Conservation (phyloP, 2,113 vertebrate genomes). For the Melanocharis versteri region DNA sequence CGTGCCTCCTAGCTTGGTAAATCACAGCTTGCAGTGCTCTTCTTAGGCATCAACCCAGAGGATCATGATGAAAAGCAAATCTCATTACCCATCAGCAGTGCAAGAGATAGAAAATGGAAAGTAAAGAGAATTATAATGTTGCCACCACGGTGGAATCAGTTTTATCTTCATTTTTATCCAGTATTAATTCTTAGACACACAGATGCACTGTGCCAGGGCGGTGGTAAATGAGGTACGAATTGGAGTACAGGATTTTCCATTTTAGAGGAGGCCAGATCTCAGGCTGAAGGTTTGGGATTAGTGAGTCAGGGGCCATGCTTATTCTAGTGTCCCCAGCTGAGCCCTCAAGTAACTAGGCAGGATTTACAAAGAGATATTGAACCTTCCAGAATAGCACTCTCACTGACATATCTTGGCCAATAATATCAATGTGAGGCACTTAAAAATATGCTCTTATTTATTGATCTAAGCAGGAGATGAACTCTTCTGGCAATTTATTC, state of each 20-base stretch:
- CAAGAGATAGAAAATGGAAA: neutral
- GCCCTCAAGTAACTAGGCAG: neutral
- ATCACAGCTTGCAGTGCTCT: neutral
- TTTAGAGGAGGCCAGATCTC: neutral
- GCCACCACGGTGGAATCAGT: neutral
- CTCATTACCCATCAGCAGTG: neutral
- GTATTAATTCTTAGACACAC: neutral
- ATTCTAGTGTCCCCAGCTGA: neutral
- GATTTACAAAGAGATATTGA: neutral
- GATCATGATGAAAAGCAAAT: slow-evolving; percentile 34
- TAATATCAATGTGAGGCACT: neutral
- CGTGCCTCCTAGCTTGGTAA: neutral
- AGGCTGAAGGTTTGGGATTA: neutral
- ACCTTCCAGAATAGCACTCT: neutral
- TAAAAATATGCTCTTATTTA: neutral
- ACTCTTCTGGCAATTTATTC: neutral
- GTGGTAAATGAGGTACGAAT: neutral
- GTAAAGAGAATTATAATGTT: neutral
- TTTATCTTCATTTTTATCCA: neutral
- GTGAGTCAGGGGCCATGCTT: neutral
- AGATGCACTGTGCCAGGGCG: fast-evolving
- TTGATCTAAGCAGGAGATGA: neutral
- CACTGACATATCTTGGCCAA: neutral
- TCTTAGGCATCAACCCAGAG: neutral
- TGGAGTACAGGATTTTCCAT: neutral